Evolutionary conservation across 1,140 invertebrate species (phyloP).

Genomic region (Zaprionus gabonicus): DNA sequence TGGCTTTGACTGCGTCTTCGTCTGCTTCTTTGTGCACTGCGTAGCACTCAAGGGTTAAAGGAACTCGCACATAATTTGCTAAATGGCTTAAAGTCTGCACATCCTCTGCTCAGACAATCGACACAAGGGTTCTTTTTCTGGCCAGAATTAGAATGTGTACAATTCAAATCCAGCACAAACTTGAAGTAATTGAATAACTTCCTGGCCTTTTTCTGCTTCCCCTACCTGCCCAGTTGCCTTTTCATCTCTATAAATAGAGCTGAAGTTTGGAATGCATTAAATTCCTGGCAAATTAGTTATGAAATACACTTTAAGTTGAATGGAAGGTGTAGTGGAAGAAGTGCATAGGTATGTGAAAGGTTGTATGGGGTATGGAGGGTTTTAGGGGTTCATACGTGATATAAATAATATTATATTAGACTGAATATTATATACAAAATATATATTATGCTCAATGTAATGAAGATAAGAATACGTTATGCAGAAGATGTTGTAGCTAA

Average conservation of each 20-base stretch:
- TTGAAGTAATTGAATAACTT: slow-evolving; percentile 36
- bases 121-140: slow-evolving; percentile 7
- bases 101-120: slow-evolving; percentile 35
- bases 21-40: slow-evolving; percentile 30
- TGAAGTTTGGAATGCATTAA: neutral
- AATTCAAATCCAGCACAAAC: slow-evolving; percentile 14
- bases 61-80: slow-evolving; percentile 73
- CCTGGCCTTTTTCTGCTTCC: neutral
- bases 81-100: slow-evolving; percentile 69
- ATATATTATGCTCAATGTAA: no score
- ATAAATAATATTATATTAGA: no score
- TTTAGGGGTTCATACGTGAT: no score
- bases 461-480: no score
- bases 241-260: neutral
- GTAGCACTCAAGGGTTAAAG: slow-evolving; percentile 62
- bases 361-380: no score
- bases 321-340: no score
- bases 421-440: no score
- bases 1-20: slow-evolving; percentile 11
- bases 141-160: slow-evolving; percentile 21
- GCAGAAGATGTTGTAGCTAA: no score
- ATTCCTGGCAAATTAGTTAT: neutral
- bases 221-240: neutral
- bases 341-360: no score
- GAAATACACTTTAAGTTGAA: no score